A percentile compares a stretch with the other conserved stretches of the same genome.
These are phyloP conservation scores for Drosophila flavopinicola DNA, from an alignment of 2,888 invertebrate genomes.

Conservation along the genomic window DNA sequence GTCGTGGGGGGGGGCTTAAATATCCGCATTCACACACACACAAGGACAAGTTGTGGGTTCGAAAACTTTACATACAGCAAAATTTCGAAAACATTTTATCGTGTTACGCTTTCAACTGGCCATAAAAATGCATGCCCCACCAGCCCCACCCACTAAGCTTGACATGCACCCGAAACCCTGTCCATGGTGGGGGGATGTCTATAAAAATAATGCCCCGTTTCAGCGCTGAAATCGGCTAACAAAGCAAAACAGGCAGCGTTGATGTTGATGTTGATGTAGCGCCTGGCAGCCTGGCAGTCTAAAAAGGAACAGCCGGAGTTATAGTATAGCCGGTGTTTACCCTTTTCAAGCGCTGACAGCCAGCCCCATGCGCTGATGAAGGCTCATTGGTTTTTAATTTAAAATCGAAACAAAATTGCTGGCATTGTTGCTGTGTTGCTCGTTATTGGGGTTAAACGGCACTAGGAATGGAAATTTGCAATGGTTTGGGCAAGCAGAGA, in stretches of 20 bases:
- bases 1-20: slow-evolving; percentile 48
- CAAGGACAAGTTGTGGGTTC: slow-evolving; percentile 69
- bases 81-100: slow-evolving; percentile 74
- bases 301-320: slow-evolving; percentile 7
- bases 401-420: slow-evolving; percentile 56
- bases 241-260: slow-evolving; percentile 51
- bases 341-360: slow-evolving; percentile 70
- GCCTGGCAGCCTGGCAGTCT: slow-evolving; percentile 24
- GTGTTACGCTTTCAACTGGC: slow-evolving; percentile 74
- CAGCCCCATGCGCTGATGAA: slow-evolving; percentile 50
- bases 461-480: no score
- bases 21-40: slow-evolving; percentile 40
- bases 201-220: slow-evolving; percentile 70
- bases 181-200: slow-evolving; percentile 16
- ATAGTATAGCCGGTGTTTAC: slow-evolving; percentile 44
- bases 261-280: slow-evolving; percentile 60
- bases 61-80: slow-evolving; percentile 67
- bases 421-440: slow-evolving; percentile 1
- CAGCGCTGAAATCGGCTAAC: slow-evolving; percentile 63
- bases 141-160: slow-evolving; percentile 8
- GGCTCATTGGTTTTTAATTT: slow-evolving; percentile 69
- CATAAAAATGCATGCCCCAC: slow-evolving; percentile 73
- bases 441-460: background rate
- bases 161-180: slow-evolving; percentile 9
- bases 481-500: background rate